Percentiles rank a stretch among this genome's conserved stretches.
Conservation (phyloP, 2,888 invertebrate species). For the Marasmarcha lunaedactyla region DNA sequence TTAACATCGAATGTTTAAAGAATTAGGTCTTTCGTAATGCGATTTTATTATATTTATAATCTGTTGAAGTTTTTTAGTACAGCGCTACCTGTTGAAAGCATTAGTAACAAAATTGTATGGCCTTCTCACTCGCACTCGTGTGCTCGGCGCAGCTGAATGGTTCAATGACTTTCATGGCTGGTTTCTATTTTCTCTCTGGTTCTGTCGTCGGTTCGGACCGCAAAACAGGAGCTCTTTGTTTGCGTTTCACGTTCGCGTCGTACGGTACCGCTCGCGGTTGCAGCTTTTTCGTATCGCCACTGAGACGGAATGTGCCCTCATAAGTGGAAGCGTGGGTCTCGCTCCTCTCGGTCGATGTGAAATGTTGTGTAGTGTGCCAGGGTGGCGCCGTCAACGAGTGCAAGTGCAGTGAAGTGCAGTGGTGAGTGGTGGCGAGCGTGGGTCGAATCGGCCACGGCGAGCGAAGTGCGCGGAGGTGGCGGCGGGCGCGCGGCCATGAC, state of each 20-base stretch:
- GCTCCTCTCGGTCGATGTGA: constrained; percentile 62
- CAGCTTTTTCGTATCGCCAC: constrained; percentile 48
- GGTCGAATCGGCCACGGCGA: constrained; percentile 61
- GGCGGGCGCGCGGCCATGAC: constrained; percentile 65
- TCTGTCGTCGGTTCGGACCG: constrained; percentile 55
- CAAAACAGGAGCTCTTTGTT: constrained; percentile 60
- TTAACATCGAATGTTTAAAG: no score
- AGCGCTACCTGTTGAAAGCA: constrained; percentile 37
- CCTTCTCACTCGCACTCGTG: constrained; percentile 54
- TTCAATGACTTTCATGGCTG: constrained; percentile 68
- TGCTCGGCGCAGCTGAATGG: constrained; percentile 46
- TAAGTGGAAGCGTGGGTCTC: constrained; percentile 64
- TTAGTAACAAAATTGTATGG: constrained; percentile 14
- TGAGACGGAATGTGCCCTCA: constrained; percentile 67
- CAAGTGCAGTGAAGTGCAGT: constrained; percentile 68
- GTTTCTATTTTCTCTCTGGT: constrained; percentile 72
- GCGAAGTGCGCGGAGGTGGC: constrained; percentile 57
- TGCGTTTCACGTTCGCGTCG: constrained; percentile 67
- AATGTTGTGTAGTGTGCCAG: constrained; percentile 58
- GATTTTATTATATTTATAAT: constrained; percentile 1
- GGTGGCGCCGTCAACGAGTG: constrained; percentile 62
- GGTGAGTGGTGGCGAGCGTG: constrained; percentile 54
- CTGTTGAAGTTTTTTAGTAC: constrained; percentile 5
- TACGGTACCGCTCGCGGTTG: constrained; percentile 51
- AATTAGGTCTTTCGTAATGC: constrained; percentile 26